Evolutionary conservation across 2,888 invertebrate genomes (phyloP).

Genomic region (Galerucella pusilla): DNA sequence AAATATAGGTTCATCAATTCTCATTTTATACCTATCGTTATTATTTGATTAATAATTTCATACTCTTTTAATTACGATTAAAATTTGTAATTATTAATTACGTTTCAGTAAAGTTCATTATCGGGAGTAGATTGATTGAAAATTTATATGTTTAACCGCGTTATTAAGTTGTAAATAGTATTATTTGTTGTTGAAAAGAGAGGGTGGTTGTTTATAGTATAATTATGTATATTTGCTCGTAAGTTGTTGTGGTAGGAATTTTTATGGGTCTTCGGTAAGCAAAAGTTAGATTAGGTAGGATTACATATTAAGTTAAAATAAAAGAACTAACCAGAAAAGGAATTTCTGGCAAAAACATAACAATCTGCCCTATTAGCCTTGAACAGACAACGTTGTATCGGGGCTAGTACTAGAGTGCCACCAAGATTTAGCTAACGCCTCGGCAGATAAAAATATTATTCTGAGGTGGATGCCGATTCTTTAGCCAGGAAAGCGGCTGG

Average conservation of each 20-base stretch:
- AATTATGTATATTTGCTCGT: background rate
- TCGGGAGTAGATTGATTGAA: too few species aligned
- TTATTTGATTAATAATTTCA: conserved; percentile 12
- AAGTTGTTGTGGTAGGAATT: background rate
- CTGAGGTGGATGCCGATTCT: too few species aligned
- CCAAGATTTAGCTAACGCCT: too few species aligned
- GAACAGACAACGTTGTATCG: too few species aligned
- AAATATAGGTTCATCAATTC: conserved; percentile 21
- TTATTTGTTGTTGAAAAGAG: background rate
- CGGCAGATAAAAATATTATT: too few species aligned
- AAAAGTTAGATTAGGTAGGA: too few species aligned
- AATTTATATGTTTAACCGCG: background rate
- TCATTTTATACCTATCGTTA: background rate
- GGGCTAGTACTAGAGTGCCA: too few species aligned
- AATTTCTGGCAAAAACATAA: too few species aligned
- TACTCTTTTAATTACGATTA: background rate
- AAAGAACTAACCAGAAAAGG: too few species aligned
- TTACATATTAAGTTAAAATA: too few species aligned
- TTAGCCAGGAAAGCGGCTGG: too few species aligned
- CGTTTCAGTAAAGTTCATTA: background rate
- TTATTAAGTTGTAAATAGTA: background rate
- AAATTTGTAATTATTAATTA: background rate
- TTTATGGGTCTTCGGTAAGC: background rate
- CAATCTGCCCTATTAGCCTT: too few species aligned
- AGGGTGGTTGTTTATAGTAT: background rate